Conservation (phyloP, 2,113 vertebrate species). For the Dasyornis broadbenti region DNA sequence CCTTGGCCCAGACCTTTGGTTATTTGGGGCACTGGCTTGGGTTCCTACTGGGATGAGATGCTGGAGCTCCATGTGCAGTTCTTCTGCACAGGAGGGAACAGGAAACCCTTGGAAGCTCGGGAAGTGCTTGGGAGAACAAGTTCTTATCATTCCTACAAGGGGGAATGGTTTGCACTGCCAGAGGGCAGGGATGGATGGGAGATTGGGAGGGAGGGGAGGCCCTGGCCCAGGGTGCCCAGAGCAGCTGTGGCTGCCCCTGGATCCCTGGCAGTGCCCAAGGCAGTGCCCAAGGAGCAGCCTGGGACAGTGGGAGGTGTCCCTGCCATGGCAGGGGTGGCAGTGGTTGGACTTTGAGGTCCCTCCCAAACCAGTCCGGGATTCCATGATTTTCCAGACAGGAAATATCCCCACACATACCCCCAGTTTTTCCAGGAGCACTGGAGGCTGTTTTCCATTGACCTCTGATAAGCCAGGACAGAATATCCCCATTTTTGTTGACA, state of each 20-base stretch:
- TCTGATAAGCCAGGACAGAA: rapidly evolving
- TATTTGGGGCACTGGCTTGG: rapidly evolving
- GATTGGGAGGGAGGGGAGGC: rapidly evolving
- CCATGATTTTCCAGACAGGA: background rate
- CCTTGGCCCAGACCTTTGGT: rapidly evolving
- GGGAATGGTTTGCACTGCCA: background rate
- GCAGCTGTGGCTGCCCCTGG: background rate
- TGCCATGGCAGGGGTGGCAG: background rate
- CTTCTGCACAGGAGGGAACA: background rate
- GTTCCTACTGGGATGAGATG: background rate
- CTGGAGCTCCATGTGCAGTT: rapidly evolving
- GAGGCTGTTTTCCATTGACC: rapidly evolving
- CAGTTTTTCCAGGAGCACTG: background rate
- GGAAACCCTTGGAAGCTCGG: background rate
- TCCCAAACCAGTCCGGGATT: background rate
- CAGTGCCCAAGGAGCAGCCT: no score
- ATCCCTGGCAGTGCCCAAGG: background rate
- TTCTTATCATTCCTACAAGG: background rate
- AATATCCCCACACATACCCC: rapidly evolving
- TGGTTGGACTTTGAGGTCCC: rapidly evolving
- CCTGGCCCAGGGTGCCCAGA: background rate
- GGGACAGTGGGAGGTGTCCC: background rate
- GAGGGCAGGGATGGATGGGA: rapidly evolving
- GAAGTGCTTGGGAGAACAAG: background rate
- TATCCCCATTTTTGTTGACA: rapidly evolving